Conservation (phyloP, 2,888 invertebrate species). For the Idaea biselata region DNA sequence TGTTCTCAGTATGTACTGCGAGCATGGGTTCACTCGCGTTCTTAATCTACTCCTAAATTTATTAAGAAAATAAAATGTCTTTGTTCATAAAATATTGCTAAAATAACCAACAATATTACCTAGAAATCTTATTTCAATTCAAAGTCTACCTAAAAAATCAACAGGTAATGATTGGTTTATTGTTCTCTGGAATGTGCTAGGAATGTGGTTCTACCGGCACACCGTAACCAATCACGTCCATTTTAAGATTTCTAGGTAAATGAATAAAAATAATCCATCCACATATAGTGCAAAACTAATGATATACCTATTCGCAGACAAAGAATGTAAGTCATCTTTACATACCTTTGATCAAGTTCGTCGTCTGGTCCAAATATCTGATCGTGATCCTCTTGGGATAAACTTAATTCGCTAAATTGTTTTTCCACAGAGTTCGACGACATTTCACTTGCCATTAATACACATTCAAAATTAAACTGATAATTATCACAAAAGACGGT, state of each 20-base stretch:
- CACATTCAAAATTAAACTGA: neutral
- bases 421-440: constrained; percentile 79
- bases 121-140: no score
- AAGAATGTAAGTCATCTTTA: constrained; percentile 14
- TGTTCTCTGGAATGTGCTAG: neutral
- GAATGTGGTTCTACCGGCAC: neutral
- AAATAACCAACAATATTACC: no score
- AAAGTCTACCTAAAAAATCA: no score
- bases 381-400: constrained; percentile 86
- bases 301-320: neutral
- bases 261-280: neutral
- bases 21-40: no score
- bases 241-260: neutral
- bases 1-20: no score
- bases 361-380: constrained; percentile 87
- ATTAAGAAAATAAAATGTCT: no score
- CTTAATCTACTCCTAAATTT: no score
- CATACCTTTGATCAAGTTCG: constrained; percentile 80
- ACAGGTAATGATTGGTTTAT: no score
- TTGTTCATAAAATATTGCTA: no score
- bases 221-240: neutral
- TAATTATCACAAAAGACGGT: neutral
- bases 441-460: constrained; percentile 47
- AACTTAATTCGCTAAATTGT: constrained; percentile 85
- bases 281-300: neutral